A percentile compares a stretch with the other conserved stretches of the same genome.
Evolutionary conservation across 2,113 vertebrate species (phyloP).

Genomic region (Terrapene triunguis): DNA sequence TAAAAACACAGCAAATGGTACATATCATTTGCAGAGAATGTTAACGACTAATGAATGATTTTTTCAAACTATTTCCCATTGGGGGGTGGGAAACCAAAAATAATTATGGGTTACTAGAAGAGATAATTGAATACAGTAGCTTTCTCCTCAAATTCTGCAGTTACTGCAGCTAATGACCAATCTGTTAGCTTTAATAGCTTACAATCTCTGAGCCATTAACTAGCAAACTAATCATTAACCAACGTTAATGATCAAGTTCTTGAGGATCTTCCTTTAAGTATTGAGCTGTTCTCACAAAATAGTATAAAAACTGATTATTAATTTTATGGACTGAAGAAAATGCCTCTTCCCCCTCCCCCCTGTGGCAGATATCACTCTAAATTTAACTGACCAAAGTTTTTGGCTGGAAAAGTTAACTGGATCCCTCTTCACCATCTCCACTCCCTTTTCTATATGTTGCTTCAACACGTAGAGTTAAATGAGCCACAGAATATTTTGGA

Average conservation of each 20-base stretch:
- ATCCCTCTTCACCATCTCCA: not conserved
- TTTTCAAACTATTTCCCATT: not conserved
- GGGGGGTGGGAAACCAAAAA: not conserved
- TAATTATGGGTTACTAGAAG: not conserved
- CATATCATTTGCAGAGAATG: not conserved
- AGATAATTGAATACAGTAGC: not conserved
- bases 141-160: not conserved
- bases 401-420: not conserved
- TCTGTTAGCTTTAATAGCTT: constrained; percentile 2
- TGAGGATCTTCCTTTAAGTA: not conserved
- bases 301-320: not conserved
- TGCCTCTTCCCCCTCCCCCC: not conserved
- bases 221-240: not conserved
- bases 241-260: not conserved
- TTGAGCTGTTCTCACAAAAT: not conserved
- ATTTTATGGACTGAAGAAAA: not conserved
- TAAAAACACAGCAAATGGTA: accelerated
- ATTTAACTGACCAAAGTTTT: not conserved
- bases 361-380: not conserved
- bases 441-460: no score
- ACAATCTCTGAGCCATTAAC: constrained; percentile 5
- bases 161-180: constrained; percentile 13
- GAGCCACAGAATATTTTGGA: no score
- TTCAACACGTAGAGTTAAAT: not conserved
- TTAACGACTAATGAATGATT: not conserved